Base-by-base conservation (phyloP, 2,113 vertebrate genomes). In the Entelurus aequoreus region DNA sequence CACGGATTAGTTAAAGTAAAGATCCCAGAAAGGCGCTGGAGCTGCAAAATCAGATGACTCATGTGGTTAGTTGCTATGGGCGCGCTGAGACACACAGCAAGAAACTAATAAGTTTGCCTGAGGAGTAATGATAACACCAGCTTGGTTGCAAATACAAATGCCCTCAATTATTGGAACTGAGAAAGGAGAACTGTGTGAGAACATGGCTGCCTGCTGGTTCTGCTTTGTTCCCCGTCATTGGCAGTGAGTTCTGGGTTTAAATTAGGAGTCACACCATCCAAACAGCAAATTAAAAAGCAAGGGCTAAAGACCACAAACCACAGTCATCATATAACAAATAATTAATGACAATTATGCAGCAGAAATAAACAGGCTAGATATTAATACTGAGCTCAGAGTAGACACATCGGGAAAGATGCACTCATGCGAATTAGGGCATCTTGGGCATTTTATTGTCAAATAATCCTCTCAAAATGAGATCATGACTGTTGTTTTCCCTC, bases 271-370 rank as follows among this genome's bases (percentile, higher is more conserved):
- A 64, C 54, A n/a, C 1, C 15, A 19, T 38, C 49, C 62, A 68
- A 38, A 46, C 42, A 46, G 5, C 42, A 46, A 46, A 46, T 11
- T 46, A 46, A 46, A 46, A 62, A 69, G 56, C 63, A 71, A 54
- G 60, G 65, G 65, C 44, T 36, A 61, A 28, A 28, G 28, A 28
- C 28, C 28, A 28, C 63, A 37, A 63, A 51, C 3, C n/a, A 69
- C 68, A 6, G 7, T 6, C 50, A 52, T 65, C 54, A 63, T 71
- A 80, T 11, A 55, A 38, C 28, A 40, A 61, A 78, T 40, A 80
- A 59, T 63, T 60, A 35, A 57, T 54, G 62, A 80, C 86, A 74
- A 85, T 86, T 65, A 81, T 69, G 64, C 59, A 38, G 35, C 71
- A 65, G n/a, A 52, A 72, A 69, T 61, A 44, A 8, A 40, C 42